These are phyloP conservation scores for Stichopus chloronotus DNA, from an alignment of 35 echinoderm and acorn worm genomes.

Conservation along the genomic window DNA sequence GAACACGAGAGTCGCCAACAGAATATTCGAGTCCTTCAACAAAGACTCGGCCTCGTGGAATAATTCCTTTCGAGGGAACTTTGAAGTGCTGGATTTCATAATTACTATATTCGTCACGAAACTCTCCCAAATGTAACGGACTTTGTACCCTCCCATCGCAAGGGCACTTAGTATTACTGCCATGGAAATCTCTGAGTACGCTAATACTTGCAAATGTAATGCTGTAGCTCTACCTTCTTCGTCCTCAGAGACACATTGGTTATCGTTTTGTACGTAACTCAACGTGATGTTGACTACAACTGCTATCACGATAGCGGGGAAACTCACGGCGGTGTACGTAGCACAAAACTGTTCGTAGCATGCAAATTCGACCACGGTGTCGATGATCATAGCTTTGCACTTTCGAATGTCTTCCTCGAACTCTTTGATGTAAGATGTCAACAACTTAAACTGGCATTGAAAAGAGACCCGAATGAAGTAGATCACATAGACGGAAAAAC, in stretches of 20 bases:
- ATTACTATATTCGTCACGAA: neutral
- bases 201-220: neutral
- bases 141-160: neutral
- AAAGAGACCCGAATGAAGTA: neutral
- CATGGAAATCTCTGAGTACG: neutral
- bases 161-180: neutral
- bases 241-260: neutral
- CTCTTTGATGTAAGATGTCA: neutral
- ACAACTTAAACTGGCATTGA: neutral
- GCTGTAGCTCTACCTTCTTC: neutral
- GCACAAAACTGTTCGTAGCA: neutral
- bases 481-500: neutral
- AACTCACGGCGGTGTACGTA: neutral
- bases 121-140: conserved; percentile 1
- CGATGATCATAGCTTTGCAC: neutral
- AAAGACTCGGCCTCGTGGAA: neutral
- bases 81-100: neutral
- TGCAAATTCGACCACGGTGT: neutral
- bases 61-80: neutral
- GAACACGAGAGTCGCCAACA: too few relatives aligned
- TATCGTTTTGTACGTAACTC: neutral
- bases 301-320: neutral
- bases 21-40: too few relatives aligned
- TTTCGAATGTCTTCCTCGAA: neutral
- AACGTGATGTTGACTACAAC: neutral